phyloP scores from a whole-genome alignment of 2,888 invertebrate species.

The Reticulitermes lucifugus region DNA sequence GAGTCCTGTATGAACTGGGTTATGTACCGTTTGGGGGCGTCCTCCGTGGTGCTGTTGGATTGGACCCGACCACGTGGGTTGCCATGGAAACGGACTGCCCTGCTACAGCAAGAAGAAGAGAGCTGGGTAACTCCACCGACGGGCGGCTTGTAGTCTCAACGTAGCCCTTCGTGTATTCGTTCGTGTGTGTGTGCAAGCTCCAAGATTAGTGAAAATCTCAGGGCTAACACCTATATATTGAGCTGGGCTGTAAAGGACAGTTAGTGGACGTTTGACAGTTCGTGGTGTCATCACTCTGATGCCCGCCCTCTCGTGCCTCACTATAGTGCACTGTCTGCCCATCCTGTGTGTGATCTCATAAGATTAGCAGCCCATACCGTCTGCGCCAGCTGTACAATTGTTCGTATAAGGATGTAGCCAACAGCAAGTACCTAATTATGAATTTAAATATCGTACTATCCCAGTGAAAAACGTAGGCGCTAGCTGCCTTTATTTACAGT shows the following conservation, averaged over 20 bases:
- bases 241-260: neutral
- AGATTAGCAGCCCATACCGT: neutral
- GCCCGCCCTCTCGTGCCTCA: neutral
- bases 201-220: neutral
- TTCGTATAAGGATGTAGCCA: neutral
- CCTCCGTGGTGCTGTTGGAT: conserved; percentile 32
- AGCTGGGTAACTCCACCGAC: neutral
- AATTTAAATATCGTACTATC: neutral
- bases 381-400: neutral
- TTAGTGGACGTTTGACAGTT: neutral
- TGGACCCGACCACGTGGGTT: conserved; percentile 46
- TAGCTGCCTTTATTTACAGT: neutral
- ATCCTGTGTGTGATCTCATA: neutral
- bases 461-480: neutral
- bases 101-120: conserved; percentile 11
- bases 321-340: neutral
- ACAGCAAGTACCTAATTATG: neutral
- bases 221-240: neutral
- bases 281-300: neutral
- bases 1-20: neutral
- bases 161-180: neutral
- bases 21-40: conserved; percentile 13
- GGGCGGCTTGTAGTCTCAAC: conserved; percentile 9
- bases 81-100: conserved; percentile 46
- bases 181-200: neutral